phyloP scores from a whole-genome alignment of 1,140 invertebrate genomes.

The Latrodectus geometricus region DNA sequence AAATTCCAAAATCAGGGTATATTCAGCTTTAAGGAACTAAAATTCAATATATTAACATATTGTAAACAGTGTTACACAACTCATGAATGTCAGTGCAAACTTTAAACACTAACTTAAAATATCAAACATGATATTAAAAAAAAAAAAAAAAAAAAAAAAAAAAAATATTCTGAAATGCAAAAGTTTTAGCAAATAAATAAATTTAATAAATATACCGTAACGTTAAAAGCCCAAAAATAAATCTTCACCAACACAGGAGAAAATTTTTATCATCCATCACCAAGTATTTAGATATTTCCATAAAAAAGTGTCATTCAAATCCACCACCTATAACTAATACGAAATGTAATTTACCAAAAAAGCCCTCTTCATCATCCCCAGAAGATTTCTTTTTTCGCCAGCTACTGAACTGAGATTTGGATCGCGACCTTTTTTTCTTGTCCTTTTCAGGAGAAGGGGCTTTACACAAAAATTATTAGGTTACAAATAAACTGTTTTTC shows the following conservation, averaged over 20 bases:
- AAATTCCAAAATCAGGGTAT: no score
- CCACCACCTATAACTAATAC: constrained; percentile 36
- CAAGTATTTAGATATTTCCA: not conserved
- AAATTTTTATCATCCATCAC: not conserved
- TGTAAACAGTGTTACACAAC: no score
- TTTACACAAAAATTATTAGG: constrained; percentile 54
- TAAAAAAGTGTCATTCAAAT: not conserved
- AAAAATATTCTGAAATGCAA: not conserved
- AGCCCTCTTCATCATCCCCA: constrained; percentile 44
- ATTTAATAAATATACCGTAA: not conserved
- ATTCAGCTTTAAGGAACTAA: no score
- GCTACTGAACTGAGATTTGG: constrained; percentile 90
- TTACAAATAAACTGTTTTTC: not conserved
- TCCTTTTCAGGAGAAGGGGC: constrained; percentile 66
- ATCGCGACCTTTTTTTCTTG: constrained; percentile 76
- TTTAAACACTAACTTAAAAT: no score
- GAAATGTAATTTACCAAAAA: constrained; percentile 54
- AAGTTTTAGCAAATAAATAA: not conserved
- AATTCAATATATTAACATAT: no score
- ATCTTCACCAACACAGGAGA: not conserved
- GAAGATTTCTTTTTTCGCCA: constrained; percentile 79
- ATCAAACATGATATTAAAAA: no score
- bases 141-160: no score
- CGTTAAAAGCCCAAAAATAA: not conserved
- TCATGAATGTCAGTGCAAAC: no score